phyloP scores from a whole-genome alignment of 2,888 invertebrate genomes.

The Epicampocera succincta region DNA sequence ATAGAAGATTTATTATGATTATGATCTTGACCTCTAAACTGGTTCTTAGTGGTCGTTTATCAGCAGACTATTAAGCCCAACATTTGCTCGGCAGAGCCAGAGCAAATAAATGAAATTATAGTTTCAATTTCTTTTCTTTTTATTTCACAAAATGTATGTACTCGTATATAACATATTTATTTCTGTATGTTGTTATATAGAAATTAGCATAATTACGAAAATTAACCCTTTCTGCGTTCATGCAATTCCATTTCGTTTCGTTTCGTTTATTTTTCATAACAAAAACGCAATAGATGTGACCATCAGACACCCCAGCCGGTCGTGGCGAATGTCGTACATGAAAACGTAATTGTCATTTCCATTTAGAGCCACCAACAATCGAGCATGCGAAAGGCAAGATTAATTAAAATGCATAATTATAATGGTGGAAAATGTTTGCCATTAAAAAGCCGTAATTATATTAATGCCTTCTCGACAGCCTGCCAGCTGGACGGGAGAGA shows the following conservation, averaged over 20 bases:
- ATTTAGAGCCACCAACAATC: constrained; percentile 42
- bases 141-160: no score
- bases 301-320: constrained; percentile 57
- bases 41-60: no score
- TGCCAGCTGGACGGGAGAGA: constrained; percentile 26
- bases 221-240: constrained; percentile 60
- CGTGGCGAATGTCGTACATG: neutral
- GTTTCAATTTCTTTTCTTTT: no score
- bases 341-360: constrained; percentile 60
- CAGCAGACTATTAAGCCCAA: no score
- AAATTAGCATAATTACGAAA: constrained; percentile 67
- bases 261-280: neutral
- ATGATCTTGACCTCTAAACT: no score
- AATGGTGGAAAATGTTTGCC: constrained; percentile 56
- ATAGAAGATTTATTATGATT: no score
- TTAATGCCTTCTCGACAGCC: constrained; percentile 32
- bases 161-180: no score
- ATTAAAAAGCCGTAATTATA: constrained; percentile 60
- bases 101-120: no score
- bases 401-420: constrained; percentile 81
- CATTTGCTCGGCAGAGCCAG: no score
- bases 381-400: constrained; percentile 51
- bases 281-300: constrained; percentile 26
- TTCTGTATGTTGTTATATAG: neutral
- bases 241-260: neutral